Percentiles rank a stretch among this genome's conserved stretches.
Conservation (phyloP, 2,888 invertebrate genomes). For the Molorchus minor region DNA sequence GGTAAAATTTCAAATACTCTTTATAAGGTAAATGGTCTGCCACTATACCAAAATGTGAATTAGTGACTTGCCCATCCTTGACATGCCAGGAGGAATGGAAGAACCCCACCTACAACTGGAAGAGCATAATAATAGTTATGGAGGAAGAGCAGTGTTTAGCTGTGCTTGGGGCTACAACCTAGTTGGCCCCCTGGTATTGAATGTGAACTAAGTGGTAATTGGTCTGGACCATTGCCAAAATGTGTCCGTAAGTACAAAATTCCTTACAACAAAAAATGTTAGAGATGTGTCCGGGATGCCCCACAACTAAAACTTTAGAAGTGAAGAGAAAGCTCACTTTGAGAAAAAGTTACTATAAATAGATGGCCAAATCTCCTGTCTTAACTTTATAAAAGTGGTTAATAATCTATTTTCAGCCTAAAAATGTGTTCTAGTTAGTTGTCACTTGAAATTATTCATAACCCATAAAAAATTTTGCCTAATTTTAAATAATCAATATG, state of each 20-base stretch:
- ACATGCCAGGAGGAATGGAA: conserved; percentile 70
- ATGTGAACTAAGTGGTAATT: conserved; percentile 81
- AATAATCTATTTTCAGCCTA: too few species aligned
- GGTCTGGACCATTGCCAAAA: conserved; percentile 80
- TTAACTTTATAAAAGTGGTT: too few species aligned
- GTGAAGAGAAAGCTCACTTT: too few species aligned
- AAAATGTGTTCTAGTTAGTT: too few species aligned
- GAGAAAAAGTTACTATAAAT: too few species aligned
- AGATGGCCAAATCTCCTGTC: too few species aligned
- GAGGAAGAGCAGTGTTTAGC: conserved; percentile 81
- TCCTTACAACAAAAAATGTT: neutral
- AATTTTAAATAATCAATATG: too few species aligned
- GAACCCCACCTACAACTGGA: conserved; percentile 79
- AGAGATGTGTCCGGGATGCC: too few species aligned
- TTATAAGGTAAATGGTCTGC: conserved; percentile 79
- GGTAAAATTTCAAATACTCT: conserved; percentile 1
- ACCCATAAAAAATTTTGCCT: too few species aligned
- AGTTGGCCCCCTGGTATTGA: conserved; percentile 77
- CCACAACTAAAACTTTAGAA: too few species aligned
- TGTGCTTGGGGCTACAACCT: conserved; percentile 87
- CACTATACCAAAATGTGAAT: conserved; percentile 76
- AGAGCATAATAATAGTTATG: conserved; percentile 83
- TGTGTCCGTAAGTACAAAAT: conserved; percentile 73
- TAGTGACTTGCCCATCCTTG: conserved; percentile 81
- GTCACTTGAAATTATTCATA: too few species aligned